Evolutionary conservation across 2,888 invertebrate species (phyloP).

Genomic region (Metacarcinus magister): DNA sequence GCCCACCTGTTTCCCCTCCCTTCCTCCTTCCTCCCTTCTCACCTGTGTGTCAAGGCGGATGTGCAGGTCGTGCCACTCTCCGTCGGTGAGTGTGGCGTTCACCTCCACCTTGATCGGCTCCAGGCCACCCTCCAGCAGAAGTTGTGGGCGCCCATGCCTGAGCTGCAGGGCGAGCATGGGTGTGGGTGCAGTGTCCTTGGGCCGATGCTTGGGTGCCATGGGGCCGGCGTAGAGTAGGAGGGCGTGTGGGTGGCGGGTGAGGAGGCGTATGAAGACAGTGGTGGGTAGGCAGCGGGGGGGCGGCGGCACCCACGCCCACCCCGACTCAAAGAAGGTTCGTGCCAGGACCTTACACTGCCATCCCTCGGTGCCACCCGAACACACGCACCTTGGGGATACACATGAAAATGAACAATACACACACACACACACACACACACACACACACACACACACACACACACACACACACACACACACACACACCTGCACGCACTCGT

Average conservation of each 20-base stretch:
- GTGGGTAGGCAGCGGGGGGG: constrained; percentile 73
- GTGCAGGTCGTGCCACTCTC: constrained; percentile 72
- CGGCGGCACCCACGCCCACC: constrained; percentile 77
- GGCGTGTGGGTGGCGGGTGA: constrained; percentile 71
- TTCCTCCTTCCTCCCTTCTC: background rate
- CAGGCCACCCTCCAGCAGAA: constrained; percentile 69
- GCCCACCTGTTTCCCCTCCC: background rate
- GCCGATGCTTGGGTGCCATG: constrained; percentile 34
- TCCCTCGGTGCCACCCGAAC: constrained; percentile 65
- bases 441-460: constrained; percentile 33
- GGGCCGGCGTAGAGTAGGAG: constrained; percentile 76
- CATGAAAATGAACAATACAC: background rate
- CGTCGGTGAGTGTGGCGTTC: constrained; percentile 68
- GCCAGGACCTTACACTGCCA: constrained; percentile 70
- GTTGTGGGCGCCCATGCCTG: constrained; percentile 66
- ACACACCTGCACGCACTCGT: background rate
- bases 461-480: constrained; percentile 58
- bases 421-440: background rate
- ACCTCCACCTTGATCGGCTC: constrained; percentile 71
- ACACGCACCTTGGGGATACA: constrained; percentile 67
- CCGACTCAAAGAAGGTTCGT: constrained; percentile 68
- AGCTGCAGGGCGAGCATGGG: constrained; percentile 75
- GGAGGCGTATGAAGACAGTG: constrained; percentile 71
- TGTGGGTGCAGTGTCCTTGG: constrained; percentile 22
- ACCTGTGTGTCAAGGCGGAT: constrained; percentile 75